Evolutionary conservation across 2,113 vertebrate genomes (phyloP), one percentile per base, ranked within the genome.

Genomic region (Amphiprion ocellaris): DNA sequence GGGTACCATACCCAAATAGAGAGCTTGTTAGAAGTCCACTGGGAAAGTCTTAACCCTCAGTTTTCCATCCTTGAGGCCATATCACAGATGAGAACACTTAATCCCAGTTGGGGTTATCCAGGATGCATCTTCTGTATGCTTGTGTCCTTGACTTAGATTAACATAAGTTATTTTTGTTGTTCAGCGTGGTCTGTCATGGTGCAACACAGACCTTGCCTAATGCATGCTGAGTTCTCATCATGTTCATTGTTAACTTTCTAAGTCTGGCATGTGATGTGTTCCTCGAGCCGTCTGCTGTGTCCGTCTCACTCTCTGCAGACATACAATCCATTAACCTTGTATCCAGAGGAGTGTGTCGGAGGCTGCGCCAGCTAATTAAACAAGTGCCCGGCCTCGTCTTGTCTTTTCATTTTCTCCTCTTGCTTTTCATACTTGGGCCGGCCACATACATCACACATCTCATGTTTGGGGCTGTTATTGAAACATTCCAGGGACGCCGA

Each of bases 401-500:
- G 30, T 47, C 66, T 71, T 66, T 55, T 61, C 39, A 26, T 28
- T 65, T 53, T 65, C 56, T 39, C 19, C 56, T 50, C 41, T 14
- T 21, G 19, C 54, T 74, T 60, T 39, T 49, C 46, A 10, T 53
- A 49, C 30, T 41, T n/a, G 0, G 23, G 30, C 17, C 53, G 5
- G 60, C 60, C 11, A 10, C 61, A 14, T 52, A 64, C 69, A 68
- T 79, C 81, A 74, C 75, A 55, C 66, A 53, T 55, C 83, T 76
- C 50, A 37, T 77, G 77, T 71, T 84, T 16, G 1, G 17, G 37
- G 59, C 83, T 72, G 74, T 82, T 81, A 77, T 63, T 81, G 61
- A 85, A 81, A 77, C 85, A 90, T 92, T 92, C 89, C 90, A 23
- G 26, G 24, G 76, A 77, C 53, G 55, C 78, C 70, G 4, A 17